Base-by-base conservation (phyloP, 2,797 vertebrate genomes). In the Mormyrops attenuatus region DNA sequence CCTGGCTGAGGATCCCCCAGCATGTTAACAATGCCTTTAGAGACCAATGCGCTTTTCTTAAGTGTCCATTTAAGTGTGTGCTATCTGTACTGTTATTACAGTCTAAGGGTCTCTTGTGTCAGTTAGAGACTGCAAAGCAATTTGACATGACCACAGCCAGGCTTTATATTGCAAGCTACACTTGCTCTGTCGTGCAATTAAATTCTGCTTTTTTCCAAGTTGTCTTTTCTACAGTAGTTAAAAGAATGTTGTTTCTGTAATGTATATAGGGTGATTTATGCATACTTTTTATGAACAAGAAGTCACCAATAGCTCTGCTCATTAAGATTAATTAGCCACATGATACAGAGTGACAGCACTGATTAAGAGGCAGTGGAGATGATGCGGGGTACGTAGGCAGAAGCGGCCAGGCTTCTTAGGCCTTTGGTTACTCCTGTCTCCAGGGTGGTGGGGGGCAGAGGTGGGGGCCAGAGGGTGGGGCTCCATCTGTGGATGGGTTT, bases 161-260 rank as follows among this genome's bases (percentile, higher is more conserved):
- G 93, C 94, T 95, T 95, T 96, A 95, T 95, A 91, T 94, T 93
- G 93, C 93, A 92, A 92, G 93, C 93, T 94, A 93, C 95, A 95
- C 94, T 94, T 94, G 95, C 94, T 96, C 94, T 95, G 95, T 96
- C 96, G 95, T 94, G 92, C 95, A 93, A 95, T 96, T 96, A 96
- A 93, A n/a, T 84, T 49, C 47, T 26, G 87, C n/a, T 44, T 53
- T 85, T 90, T 84, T 90, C 85, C 90, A 91, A 85, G 82, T 90
- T 57, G 52, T 3, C 30, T 90, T 89, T 88, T 85, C 89, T 34
- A 38, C 15, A 57, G 89, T 77, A 88, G 90, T 90, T 89, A 90
- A 85, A 91, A 92, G 91, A 91, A 89, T 87, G 87, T 84, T 57
- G 77, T 90, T 91, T 82, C 49, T 60, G 89, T 91, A 91, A 91